A percentile compares a stretch with the other conserved stretches of the same genome.
Conservation (phyloP, 2,797 vertebrate genomes). For the Poeciliopsis infans region DNA sequence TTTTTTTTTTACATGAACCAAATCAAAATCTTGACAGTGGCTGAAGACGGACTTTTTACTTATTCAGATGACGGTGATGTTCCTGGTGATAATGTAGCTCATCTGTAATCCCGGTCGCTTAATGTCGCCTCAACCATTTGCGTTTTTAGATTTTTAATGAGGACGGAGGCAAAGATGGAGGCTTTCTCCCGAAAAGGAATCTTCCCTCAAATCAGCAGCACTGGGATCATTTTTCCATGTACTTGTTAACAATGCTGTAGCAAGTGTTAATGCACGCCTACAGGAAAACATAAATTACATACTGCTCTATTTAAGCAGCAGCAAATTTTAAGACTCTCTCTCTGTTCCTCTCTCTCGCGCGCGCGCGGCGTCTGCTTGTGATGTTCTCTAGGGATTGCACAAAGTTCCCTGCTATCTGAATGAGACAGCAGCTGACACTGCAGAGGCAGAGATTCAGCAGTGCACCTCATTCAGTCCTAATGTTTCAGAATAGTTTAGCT, state of each 20-base stretch:
- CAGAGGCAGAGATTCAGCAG: conserved; percentile 59
- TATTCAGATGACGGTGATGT: conserved; percentile 39
- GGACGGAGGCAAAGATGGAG: conserved; percentile 19
- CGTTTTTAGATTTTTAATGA: conserved; percentile 60
- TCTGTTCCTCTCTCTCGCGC: neutral
- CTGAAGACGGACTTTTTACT: conserved; percentile 30
- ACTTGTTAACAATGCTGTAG: conserved; percentile 14
- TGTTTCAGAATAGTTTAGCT: conserved; percentile 73
- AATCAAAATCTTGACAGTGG: neutral
- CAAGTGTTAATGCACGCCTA: conserved; percentile 15
- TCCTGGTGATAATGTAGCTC: conserved; percentile 36
- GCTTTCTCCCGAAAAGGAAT: conserved; percentile 19
- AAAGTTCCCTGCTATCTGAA: conserved; percentile 48
- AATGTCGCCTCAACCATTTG: conserved; percentile 53
- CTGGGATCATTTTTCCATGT: conserved; percentile 12
- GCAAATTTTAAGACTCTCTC: conserved; percentile 35
- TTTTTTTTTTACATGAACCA: neutral
- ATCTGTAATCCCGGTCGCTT: conserved; percentile 42
- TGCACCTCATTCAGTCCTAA: conserved; percentile 53
- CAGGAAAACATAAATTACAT: conserved; percentile 36
- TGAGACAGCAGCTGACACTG: conserved; percentile 70
- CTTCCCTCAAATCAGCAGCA: conserved; percentile 25
- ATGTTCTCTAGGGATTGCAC: conserved; percentile 55
- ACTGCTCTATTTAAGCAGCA: conserved; percentile 36
- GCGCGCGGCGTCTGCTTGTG: conserved; percentile 19